These are phyloP conservation scores for Lerema accius DNA, from an alignment of 1,140 invertebrate species.

Conservation along the genomic window DNA sequence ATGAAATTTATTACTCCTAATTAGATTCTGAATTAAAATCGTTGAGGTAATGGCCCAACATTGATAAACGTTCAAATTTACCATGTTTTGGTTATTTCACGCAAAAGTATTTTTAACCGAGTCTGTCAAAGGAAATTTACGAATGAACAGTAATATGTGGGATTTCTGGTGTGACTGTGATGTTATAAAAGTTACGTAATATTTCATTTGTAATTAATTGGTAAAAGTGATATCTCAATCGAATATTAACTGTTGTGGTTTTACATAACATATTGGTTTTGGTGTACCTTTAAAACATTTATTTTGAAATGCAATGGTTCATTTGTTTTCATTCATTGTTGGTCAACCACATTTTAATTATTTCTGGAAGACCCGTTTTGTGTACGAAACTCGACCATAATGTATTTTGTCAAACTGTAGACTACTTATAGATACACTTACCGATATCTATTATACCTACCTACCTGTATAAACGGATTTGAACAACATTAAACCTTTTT, in stretches of 20 bases:
- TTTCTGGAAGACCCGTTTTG: no score
- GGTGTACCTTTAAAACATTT: no score
- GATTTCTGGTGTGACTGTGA: neutral
- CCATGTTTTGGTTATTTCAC: conserved; percentile 2
- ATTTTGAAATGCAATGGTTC: no score
- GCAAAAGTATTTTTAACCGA: neutral
- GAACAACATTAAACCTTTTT: no score
- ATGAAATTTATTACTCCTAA: conserved; percentile 34
- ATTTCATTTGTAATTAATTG: neutral
- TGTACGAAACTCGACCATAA: no score
- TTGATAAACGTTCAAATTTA: neutral
- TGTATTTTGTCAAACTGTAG: no score
- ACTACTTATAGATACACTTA: no score
- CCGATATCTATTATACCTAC: no score
- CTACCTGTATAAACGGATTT: no score
- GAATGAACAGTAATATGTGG: neutral
- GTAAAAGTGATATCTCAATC: neutral
- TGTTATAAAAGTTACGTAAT: neutral
- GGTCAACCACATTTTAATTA: no score
- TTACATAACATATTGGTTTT: neutral
- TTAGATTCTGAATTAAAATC: conserved; percentile 16
- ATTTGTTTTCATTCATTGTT: no score
- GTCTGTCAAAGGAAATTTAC: neutral
- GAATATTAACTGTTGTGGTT: neutral
- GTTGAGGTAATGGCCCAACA: conserved; percentile 1